Evolutionary conservation across 64 coral and sea anemone species (phyloP), one percentile per base, ranked within the genome.

Genomic region (Montipora sp.): DNA sequence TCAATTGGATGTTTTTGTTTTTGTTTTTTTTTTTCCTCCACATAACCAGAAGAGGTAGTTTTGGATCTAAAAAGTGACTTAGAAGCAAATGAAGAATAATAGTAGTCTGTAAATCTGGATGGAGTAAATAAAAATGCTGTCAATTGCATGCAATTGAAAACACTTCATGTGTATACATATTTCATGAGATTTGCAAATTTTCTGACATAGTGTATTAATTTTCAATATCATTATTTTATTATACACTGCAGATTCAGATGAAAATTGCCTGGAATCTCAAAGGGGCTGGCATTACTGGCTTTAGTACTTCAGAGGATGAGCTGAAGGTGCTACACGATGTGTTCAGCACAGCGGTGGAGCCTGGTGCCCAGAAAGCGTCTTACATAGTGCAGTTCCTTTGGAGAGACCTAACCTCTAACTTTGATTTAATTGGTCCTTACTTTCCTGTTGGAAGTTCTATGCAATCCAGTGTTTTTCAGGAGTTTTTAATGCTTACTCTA

Each of bases 241-340:
- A 15, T 78, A 48, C 43, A 14, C 46, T 63, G 7, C 36, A 90
- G 77, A 58, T 90, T 3, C 78, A 80, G n/a, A 80, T 80, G 50
- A 80, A 80, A 57, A 47, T 80, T 16, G 77, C 77, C 1, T 80
- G 77, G 77, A 80, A 80, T 18, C 77, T 80, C 4, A 80, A 80
- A 80, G 77, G 77, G 81, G 9, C 81, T 90, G 89, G 78, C 12
- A 81, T 81, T 22, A 75, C 63, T 57, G 89, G 89, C 7, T 82
- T 81, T 24, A 73, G 24, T 49, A 57, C 47, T 15, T 5, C 78
- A 58, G 65, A 81, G 16, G 67, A 75, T 73, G 78, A 90, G 9
- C 76, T 82, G 2, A 11, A 21, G 4, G 78, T 81, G 8, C 67
- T 82, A 47, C 77, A 80, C 50, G 77, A 80, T 80, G 77, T 80